A percentile compares a stretch with the other conserved stretches of the same genome.
Evolutionary conservation across 2,797 vertebrate species (phyloP).

Genomic region (Pelobates cultripes): DNA sequence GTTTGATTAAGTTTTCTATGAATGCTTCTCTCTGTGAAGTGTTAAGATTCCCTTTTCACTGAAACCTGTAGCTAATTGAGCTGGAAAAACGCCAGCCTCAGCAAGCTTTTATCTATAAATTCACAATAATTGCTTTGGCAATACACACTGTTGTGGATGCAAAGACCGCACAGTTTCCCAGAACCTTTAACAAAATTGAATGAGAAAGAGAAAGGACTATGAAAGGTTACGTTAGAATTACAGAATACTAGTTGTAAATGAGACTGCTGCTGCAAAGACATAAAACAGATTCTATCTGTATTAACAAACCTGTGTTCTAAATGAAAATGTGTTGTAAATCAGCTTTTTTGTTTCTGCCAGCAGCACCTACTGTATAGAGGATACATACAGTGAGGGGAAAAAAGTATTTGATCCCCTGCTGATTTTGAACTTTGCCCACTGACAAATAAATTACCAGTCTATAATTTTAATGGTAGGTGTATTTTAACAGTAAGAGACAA

Average conservation of each 20-base stretch:
- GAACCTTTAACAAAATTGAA: conserved; percentile 25
- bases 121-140: conserved; percentile 46
- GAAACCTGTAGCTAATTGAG: conserved; percentile 49
- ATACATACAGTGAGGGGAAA: too few species aligned
- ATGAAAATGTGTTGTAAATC: neutral
- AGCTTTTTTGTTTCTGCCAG: too few species aligned
- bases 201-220: conserved; percentile 34
- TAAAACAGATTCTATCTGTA: conserved; percentile 7
- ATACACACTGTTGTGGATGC: conserved; percentile 22
- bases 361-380: too few species aligned
- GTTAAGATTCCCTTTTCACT: conserved; percentile 35
- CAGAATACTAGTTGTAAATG: conserved; percentile 22
- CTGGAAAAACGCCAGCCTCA: conserved; percentile 27
- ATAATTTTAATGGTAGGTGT: too few species aligned
- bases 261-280: neutral
- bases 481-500: too few species aligned
- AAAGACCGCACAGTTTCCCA: conserved; percentile 30
- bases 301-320: neutral
- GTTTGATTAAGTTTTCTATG: conserved; percentile 19
- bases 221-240: conserved; percentile 33
- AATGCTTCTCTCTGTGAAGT: conserved; percentile 35
- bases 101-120: conserved; percentile 43
- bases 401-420: too few species aligned
- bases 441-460: too few species aligned
- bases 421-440: too few species aligned